Evolutionary conservation across 1,140 invertebrate species (phyloP).

Genomic region (Tetramorium simillimum): DNA sequence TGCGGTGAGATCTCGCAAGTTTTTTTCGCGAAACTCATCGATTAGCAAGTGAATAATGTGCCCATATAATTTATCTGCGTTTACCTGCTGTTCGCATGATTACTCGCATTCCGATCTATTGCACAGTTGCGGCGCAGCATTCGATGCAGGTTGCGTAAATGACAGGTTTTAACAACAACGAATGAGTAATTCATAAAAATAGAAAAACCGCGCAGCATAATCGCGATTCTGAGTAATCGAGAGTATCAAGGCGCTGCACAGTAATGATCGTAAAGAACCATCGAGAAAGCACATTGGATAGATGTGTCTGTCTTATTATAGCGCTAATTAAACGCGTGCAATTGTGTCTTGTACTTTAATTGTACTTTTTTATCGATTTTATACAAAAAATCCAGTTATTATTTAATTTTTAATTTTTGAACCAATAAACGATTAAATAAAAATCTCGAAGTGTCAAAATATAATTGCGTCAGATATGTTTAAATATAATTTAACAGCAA

Average conservation of each 20-base stretch:
- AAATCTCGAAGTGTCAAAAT: constrained; percentile 6
- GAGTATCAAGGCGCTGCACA: background rate
- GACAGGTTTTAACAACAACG: constrained; percentile 28
- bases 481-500: background rate
- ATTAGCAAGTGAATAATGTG: constrained; percentile 56
- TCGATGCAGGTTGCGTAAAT: constrained; percentile 36
- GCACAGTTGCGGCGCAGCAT: background rate
- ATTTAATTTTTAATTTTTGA: background rate
- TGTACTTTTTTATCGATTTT: background rate
- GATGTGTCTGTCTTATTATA: background rate
- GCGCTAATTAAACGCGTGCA: background rate
- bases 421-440: background rate
- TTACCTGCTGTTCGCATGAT: constrained; percentile 52
- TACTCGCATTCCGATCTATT: constrained; percentile 68
- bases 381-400: background rate
- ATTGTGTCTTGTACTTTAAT: background rate
- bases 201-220: background rate
- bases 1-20: background rate
- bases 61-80: constrained; percentile 56
- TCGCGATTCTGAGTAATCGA: constrained; percentile 1
- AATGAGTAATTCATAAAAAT: constrained; percentile 32
- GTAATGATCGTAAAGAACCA: background rate
- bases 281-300: background rate
- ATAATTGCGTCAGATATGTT: constrained; percentile 11
- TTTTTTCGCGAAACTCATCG: constrained; percentile 25